Base-by-base conservation (phyloP, 2,797 vertebrate genomes). In the Schizopygopsis malacanthus region DNA sequence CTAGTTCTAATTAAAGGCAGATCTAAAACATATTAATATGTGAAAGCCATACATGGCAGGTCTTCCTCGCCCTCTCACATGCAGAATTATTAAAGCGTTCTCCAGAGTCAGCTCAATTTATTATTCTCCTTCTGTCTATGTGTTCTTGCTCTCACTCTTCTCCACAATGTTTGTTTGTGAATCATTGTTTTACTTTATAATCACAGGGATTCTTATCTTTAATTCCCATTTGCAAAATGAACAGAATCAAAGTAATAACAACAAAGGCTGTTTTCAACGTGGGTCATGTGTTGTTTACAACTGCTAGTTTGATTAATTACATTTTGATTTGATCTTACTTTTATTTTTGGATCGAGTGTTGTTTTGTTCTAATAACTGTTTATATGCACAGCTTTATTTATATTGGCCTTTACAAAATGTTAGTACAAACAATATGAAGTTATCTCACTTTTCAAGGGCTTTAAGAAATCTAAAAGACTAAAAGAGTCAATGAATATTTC, bases 1-100 rank as follows among this genome's bases (percentile, higher is more conserved):
- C 59, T 52, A 18, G 63, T 87, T 41, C 77, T 91, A 87, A 92
- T 91, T 91, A 87, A 84, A 82, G 20, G 61, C 67, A 56, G 79
- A 90, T 89, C 67, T 70, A 84, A 45, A 84, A 82, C 89, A 77
- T 89, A 91, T 92, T 89, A 89, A 88, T 83, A 91, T 87, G 84
- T 91, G 61, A 90, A 90, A 91, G 87, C 86, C 67, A 81, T 83
- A 63, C 76, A 72, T 87, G 85, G 84, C 81, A 79, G 73, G 79
- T 47, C 67, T 83, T 81, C 43, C 61, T 79, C 75, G 52, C 76
- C 87, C 77, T 84, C 75, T 73, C 39, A 84, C 11, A 61, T 72
- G n/a, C 20, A 65, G 39, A 77, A 83, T 87, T 88, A 87, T 87
- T 85, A 81, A 65, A 82, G 77, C 39, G 7, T 63, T 70, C 85